These are phyloP conservation scores for Triplophysa dalaica DNA, from an alignment of 2,113 vertebrate species.

Conservation along the genomic window DNA sequence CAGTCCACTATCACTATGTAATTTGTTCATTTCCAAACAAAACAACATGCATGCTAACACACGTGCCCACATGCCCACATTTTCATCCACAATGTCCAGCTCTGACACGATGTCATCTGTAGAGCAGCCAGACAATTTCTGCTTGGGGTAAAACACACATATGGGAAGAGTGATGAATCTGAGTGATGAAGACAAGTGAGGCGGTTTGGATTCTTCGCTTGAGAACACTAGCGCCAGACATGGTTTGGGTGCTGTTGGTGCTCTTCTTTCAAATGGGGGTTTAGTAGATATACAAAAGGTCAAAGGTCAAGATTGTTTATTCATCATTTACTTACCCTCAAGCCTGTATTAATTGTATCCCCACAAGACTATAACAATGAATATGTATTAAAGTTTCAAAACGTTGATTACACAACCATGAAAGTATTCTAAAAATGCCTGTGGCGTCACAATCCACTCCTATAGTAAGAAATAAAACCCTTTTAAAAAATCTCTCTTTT, in stretches of 20 bases:
- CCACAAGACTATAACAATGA: too few relatives aligned
- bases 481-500: too few relatives aligned
- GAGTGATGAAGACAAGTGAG: background rate
- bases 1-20: background rate
- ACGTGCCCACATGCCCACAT: background rate
- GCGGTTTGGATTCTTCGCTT: background rate
- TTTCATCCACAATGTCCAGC: background rate
- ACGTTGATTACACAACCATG: too few relatives aligned
- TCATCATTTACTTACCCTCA: too few relatives aligned
- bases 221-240: background rate
- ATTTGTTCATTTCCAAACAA: conserved; percentile 20
- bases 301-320: conserved; percentile 4
- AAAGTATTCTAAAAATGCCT: too few relatives aligned
- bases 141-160: background rate
- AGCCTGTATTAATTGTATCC: too few relatives aligned
- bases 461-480: too few relatives aligned
- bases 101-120: conserved; percentile 12
- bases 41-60: conserved; percentile 19
- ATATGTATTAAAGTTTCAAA: too few relatives aligned
- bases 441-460: too few relatives aligned
- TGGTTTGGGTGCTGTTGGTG: background rate
- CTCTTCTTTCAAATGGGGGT: background rate
- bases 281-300: background rate
- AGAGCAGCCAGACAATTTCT: conserved; percentile 8
- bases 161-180: conserved; percentile 4